These are phyloP conservation scores for Grapholita molesta DNA, from an alignment of 1,140 invertebrate genomes.

Conservation along the genomic window DNA sequence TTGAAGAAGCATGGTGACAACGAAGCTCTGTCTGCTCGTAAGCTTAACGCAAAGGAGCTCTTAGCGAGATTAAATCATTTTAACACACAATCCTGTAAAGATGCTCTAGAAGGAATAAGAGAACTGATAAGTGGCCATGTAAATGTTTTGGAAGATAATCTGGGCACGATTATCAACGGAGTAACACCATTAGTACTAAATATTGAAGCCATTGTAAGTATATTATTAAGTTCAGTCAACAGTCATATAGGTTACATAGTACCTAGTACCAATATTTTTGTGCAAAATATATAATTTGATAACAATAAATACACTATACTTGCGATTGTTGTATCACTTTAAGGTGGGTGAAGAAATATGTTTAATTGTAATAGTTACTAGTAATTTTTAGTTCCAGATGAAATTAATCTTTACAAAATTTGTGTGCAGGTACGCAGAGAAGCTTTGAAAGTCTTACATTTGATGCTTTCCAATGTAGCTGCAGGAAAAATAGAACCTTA, in stretches of 20 bases:
- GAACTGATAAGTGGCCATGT: constrained; percentile 81
- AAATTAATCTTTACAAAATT: too few species aligned
- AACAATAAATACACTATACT: too few species aligned
- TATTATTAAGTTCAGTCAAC: too few species aligned
- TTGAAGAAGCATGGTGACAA: constrained; percentile 81
- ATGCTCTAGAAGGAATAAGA: constrained; percentile 85
- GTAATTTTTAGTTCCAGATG: too few species aligned
- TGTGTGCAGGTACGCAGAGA: constrained; percentile 81
- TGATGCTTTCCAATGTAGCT: constrained; percentile 79
- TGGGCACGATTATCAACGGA: constrained; percentile 83
- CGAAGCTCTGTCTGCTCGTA: constrained; percentile 84
- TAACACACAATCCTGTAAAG: constrained; percentile 83
- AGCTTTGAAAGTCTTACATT: constrained; percentile 83
- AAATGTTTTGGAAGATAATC: constrained; percentile 79
- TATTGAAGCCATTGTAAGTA: constrained; percentile 80
- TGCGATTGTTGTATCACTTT: too few species aligned
- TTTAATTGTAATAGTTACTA: too few species aligned
- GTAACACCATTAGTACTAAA: constrained; percentile 85
- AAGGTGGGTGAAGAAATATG: too few species aligned
- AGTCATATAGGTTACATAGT: too few species aligned
- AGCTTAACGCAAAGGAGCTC: constrained; percentile 88
- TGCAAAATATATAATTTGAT: not conserved
- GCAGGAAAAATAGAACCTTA: constrained; percentile 80
- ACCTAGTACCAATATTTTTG: not conserved
- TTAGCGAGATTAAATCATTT: constrained; percentile 87